Percentiles rank a stretch among this genome's conserved stretches.
phyloP scores from a whole-genome alignment of 1,140 invertebrate species.

The Neodiprion fabricii region DNA sequence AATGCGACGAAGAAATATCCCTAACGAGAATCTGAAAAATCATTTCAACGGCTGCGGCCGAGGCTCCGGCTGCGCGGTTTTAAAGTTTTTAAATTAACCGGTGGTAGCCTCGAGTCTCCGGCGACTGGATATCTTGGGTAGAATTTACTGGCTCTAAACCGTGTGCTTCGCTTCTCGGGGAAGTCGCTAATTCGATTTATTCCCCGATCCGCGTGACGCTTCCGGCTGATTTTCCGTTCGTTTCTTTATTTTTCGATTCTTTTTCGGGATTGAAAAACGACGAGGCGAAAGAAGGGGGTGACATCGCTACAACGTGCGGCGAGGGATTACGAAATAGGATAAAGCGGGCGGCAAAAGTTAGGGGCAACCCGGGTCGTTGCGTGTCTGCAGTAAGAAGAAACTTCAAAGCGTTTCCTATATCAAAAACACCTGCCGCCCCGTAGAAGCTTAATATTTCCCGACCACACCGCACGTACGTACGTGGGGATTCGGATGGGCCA shows the following conservation, averaged over 20 bases:
- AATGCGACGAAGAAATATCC: constrained; percentile 37
- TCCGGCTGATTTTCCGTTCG: neutral
- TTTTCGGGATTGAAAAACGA: no score
- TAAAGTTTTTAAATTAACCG: neutral
- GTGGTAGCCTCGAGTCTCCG: neutral
- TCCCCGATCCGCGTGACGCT: neutral
- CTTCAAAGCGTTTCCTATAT: constrained; percentile 6
- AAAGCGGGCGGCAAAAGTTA: neutral
- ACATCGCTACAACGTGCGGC: neutral
- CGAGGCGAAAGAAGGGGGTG: no score
- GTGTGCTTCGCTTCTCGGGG: no score
- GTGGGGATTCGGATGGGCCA: neutral
- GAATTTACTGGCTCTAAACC: no score
- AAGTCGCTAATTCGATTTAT: constrained; percentile 3
- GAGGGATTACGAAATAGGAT: neutral
- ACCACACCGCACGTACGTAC: neutral
- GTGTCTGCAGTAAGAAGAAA: neutral
- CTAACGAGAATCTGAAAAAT: constrained; percentile 15
- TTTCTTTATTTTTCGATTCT: neutral
- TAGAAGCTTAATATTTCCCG: constrained; percentile 7
- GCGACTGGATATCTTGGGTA: no score
- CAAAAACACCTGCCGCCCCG: constrained; percentile 8
- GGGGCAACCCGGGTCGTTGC: neutral
- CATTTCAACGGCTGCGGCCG: neutral
- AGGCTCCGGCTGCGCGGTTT: neutral